A percentile compares a stretch with the other conserved stretches of the same genome.
Evolutionary conservation across 2,888 invertebrate species (phyloP).

Genomic region (Sphecodes monilicornis): DNA sequence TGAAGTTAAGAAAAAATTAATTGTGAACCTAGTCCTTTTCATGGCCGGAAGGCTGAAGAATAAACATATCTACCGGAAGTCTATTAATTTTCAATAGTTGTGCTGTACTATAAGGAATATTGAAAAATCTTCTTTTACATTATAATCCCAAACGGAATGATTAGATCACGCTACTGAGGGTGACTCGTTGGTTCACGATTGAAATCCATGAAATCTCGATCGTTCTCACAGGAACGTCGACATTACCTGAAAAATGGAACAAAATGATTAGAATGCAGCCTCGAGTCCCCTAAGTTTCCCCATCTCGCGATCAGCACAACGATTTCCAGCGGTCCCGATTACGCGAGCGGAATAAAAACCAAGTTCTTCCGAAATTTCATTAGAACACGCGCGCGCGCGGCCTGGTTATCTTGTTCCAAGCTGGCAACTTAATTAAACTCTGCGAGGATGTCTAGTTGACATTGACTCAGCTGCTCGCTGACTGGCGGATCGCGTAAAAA

Average conservation of each 20-base stretch:
- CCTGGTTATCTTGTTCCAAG: slow-evolving; percentile 44
- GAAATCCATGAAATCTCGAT: too few species aligned
- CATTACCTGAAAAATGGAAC: background rate
- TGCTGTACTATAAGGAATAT: too few species aligned
- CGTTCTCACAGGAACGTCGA: background rate
- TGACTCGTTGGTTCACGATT: too few species aligned
- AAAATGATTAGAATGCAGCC: background rate
- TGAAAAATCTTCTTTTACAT: too few species aligned
- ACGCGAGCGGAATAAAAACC: background rate
- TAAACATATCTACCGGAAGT: too few species aligned
- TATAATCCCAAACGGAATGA: too few species aligned
- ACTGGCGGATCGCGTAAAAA: slow-evolving; percentile 47
- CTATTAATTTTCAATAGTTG: too few species aligned
- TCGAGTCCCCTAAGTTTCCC: background rate
- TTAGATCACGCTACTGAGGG: too few species aligned
- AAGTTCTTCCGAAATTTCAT: slow-evolving; percentile 52
- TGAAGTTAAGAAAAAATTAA: too few species aligned
- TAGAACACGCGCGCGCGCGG: slow-evolving; percentile 16
- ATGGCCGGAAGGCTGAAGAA: too few species aligned
- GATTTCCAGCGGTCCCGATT: background rate
- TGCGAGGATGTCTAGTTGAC: slow-evolving; percentile 38
- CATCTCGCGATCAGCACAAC: background rate
- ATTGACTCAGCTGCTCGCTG: slow-evolving; percentile 37
- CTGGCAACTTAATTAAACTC: slow-evolving; percentile 58
- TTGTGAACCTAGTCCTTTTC: too few species aligned